Base-by-base conservation (phyloP, 2,888 invertebrate genomes). In the Blera fallax region DNA sequence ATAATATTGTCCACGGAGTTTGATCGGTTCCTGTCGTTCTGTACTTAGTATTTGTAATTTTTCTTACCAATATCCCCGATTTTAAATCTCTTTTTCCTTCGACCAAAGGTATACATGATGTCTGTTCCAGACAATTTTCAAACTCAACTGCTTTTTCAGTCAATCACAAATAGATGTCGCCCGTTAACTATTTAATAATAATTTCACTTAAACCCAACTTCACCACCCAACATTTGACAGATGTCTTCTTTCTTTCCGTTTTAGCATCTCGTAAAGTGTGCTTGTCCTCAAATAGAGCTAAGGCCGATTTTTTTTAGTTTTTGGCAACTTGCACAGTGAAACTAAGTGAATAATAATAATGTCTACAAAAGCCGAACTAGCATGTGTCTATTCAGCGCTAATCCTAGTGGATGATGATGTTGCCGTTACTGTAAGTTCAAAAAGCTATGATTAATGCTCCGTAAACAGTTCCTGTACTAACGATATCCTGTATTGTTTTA, bases 381-480 rank as follows among this genome's bases (percentile, higher is more conserved):
- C 99, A 90, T 99, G 99, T 94, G 98, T 98, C 91, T 99, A 99
- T 94, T 96, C 98, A 91, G 96, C 98, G 90, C 96, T 98, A 90
- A 97, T 99, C 93, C 94, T 99, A 90, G 96, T 97, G 90, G 99
- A 99, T 93, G 98, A 99, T 92, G 98, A 98, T 93, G 96, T 99
- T 90, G 97, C 98, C 90, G 97, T 99, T 90, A 99, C 99, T 88
- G 98, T 98, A 94, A 97, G 97, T 96, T 92, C 29, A 34, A 18
- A 2, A 8, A 72, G 0, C n/a, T n/a, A n/a, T n/a, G n/a, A n/a
- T n/a, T n/a, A n/a, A n/a, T n/a, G n/a, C n/a, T n/a, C n/a, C 6
- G 0, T 10, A 16, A 1, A 29, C 0, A 24, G 0, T 76, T 64
- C 60, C 10, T 70, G 40, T 56, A 29, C 14, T 76, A n/a, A n/a